A percentile compares a stretch with the other conserved stretches of the same genome.
Evolutionary conservation across 2,797 vertebrate genomes (phyloP).

Genomic region (Lithobates sylvaticus): DNA sequence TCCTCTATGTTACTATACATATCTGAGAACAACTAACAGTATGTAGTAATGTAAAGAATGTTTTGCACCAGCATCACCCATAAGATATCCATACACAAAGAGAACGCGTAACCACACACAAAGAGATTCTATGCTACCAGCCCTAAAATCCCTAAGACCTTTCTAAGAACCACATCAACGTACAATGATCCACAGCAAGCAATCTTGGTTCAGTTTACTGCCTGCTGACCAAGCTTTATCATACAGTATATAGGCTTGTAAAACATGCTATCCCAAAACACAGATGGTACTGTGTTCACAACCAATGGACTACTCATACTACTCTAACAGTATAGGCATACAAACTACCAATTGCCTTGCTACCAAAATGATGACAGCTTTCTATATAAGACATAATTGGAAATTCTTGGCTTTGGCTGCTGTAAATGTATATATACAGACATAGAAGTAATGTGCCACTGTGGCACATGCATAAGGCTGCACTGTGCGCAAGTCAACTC

Average conservation of each 20-base stretch:
- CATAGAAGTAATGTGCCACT: neutral
- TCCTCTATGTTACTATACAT: neutral
- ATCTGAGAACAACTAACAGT: neutral
- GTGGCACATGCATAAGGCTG: no score
- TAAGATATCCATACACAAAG: neutral
- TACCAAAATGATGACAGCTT: neutral
- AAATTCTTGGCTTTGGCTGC: neutral
- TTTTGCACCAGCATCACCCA: neutral
- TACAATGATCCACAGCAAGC: neutral
- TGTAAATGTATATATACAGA: neutral
- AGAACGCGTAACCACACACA: neutral
- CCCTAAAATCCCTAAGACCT: neutral
- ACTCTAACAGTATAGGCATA: neutral
- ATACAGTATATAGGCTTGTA: neutral
- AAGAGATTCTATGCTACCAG: neutral
- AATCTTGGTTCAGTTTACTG: neutral
- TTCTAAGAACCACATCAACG: neutral
- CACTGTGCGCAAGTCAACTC: no score
- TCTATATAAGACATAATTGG: neutral
- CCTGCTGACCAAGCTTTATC: neutral
- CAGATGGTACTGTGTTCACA: no score
- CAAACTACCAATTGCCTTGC: neutral
- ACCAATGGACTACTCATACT: no score
- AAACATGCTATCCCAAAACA: neutral
- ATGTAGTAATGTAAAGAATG: neutral